Evolutionary conservation across 2,797 vertebrate genomes (phyloP), one percentile per base, ranked within the genome.

Genomic region (Podarcis lilfordi): DNA sequence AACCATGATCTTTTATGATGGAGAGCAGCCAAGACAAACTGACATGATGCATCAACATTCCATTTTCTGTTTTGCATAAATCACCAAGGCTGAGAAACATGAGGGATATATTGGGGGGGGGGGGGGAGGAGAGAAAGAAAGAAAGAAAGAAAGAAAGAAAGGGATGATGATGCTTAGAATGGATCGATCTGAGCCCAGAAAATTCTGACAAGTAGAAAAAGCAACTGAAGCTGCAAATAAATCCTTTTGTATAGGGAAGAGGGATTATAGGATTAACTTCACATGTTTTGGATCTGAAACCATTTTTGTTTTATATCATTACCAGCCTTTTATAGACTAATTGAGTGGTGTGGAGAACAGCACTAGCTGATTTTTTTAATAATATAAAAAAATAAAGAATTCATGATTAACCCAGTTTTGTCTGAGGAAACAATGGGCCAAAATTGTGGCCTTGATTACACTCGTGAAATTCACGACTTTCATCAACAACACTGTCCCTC

Each of bases 241-340:
- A 88, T 69, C 74, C 27, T 85, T 91, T 84, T 94, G 23, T 93
- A 89, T 90, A 82, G 77, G 66, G 90, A 94, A 91, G 6, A 21
- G 9, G 86, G 88, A 95, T 94, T 94, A 92, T 7, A 72, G 35
- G 89, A 94, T 96, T 95, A 94, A 9, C 11, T 21, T 93, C 87
- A 87, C 79, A 80, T 32, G 76, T 84, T 90, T 76, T 92, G 79
- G 71, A 94, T 90, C 50, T 93, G 80, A 91, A 94, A 93, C 90
- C 91, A 8, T 8, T 45, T 86, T 95, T 89, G 8, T 75, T 94
- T 92, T 86, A 85, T 85, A 89, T 89, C 87, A 89, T 86, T 90
- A 87, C 66, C 92, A 87, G 40, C 1, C 35, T 85, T 93, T 88
- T 83, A 89, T 82, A 32, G 72, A 88, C 88, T 93, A 95, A 93